Base-by-base conservation (phyloP, 2,888 invertebrate genomes). In the Mythimna pallens region DNA sequence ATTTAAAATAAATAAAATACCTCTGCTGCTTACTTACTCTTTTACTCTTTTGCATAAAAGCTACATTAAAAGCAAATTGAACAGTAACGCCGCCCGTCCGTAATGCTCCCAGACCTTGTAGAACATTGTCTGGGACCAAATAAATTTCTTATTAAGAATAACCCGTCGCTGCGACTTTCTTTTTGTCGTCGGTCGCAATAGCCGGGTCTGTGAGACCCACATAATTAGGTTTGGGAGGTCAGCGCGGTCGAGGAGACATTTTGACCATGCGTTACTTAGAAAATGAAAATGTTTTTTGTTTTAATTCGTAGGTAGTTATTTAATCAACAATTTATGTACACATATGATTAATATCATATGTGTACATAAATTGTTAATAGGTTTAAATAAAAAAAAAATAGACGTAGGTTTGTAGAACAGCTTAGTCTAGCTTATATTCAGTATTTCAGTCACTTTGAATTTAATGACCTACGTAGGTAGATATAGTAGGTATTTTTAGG, bases 151-250 rank as follows among this genome's bases (percentile, higher is more conserved):
- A 76, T 77, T 77, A 80, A 78, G 82, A 83, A 82, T 73, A 76
- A 76, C 73, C 71, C 71, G 66, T 59, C 70, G 54, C 34, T 70
- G 55, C 67, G 65, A 69, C 72, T 78, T 83, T 82, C 63, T 86
- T 84, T 81, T 84, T 75, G 80, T 75, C 65, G 58, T 57, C 58
- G 34, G 69, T 55, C 70, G 75, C 69, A 71, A 68, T 72, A 73
- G 70, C 63, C 50, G 76, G 80, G 84, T 82, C 78, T 59, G 61
- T 59, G 70, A 58, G 82, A 80, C 82, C 83, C 78, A 50, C 59
- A 83, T 87, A 87, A 87, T 87, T 87, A 87, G 76, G 77, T 87
- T 87, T 82, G 73, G 72, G 70, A 73, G 85, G 81, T 80, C 81
- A 80, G 61, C 73, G 65, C 58, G 68, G 61, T 34, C 64, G 63